Evolutionary conservation across 2,113 vertebrate genomes (phyloP).

Genomic region (Acrocephalus kingi): DNA sequence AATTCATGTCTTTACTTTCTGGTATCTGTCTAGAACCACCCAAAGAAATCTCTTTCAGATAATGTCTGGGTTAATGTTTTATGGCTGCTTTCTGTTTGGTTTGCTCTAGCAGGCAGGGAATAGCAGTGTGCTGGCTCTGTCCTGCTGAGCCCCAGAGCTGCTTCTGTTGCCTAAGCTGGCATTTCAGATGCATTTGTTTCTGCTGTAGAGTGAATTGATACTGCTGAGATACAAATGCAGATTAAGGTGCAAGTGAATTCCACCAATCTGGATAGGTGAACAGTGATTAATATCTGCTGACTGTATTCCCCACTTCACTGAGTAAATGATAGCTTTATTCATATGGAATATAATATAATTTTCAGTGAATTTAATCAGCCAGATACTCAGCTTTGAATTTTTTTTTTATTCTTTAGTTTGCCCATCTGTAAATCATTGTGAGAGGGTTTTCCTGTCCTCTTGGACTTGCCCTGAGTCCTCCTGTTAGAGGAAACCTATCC

Average conservation of each 20-base stretch:
- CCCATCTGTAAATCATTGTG: background rate
- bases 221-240: conserved; percentile 29
- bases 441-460: background rate
- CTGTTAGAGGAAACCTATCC: background rate
- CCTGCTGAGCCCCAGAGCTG: background rate
- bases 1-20: background rate
- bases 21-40: background rate
- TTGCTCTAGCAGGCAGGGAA: background rate
- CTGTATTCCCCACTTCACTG: conserved; percentile 20
- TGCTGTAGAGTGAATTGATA: background rate
- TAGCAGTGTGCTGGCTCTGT: background rate
- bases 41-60: background rate
- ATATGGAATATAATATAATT: background rate
- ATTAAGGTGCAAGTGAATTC: conserved; percentile 23
- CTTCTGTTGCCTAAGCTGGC: background rate
- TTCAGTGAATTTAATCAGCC: background rate
- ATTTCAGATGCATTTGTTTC: conserved; percentile 19
- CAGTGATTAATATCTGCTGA: conserved; percentile 46
- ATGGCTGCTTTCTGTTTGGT: background rate
- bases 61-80: background rate
- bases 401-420: background rate
- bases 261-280: background rate
- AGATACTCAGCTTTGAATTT: background rate
- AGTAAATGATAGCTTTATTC: conserved; percentile 10
- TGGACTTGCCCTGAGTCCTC: background rate